phyloP scores from a whole-genome alignment of 1,140 invertebrate species.

The Drosophila bocqueti region DNA sequence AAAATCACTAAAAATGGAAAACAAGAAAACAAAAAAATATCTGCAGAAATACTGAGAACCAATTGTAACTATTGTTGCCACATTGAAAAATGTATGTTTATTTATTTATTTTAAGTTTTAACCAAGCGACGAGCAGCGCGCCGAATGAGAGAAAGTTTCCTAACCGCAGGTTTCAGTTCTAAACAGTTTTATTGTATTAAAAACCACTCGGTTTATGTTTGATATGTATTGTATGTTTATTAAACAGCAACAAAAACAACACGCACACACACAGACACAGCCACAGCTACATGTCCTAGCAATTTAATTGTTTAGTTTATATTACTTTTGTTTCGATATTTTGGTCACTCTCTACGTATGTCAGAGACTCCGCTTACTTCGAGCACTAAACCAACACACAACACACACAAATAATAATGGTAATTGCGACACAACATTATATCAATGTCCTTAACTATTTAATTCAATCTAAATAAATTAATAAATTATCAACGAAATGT shows the following conservation, averaged over 20 bases:
- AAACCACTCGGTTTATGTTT: slow-evolving; percentile 65
- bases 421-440: slow-evolving; percentile 72
- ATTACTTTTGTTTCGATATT: slow-evolving; percentile 49
- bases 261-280: slow-evolving; percentile 42
- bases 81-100: slow-evolving; percentile 80
- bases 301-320: slow-evolving; percentile 80
- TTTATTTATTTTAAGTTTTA: slow-evolving; percentile 81
- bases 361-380: slow-evolving; percentile 37
- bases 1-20: slow-evolving; percentile 41
- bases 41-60: slow-evolving; percentile 57
- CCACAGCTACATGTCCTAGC: slow-evolving; percentile 70
- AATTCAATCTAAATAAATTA: slow-evolving; percentile 81
- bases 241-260: slow-evolving; percentile 46
- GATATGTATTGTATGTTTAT: slow-evolving; percentile 58
- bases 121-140: slow-evolving; percentile 44
- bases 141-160: slow-evolving; percentile 46
- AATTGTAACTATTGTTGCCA: slow-evolving; percentile 81
- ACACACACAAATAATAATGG: slow-evolving; percentile 54
- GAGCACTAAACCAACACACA: slow-evolving; percentile 61
- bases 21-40: slow-evolving; percentile 19
- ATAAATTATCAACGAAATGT: slow-evolving; percentile 60
- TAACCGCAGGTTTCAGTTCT: slow-evolving; percentile 67
- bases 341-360: slow-evolving; percentile 40
- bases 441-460: slow-evolving; percentile 83
- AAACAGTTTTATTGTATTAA: slow-evolving; percentile 64